These are phyloP conservation scores for Oryzias celebensis DNA, from an alignment of 2,113 vertebrate species.

Conservation along the genomic window DNA sequence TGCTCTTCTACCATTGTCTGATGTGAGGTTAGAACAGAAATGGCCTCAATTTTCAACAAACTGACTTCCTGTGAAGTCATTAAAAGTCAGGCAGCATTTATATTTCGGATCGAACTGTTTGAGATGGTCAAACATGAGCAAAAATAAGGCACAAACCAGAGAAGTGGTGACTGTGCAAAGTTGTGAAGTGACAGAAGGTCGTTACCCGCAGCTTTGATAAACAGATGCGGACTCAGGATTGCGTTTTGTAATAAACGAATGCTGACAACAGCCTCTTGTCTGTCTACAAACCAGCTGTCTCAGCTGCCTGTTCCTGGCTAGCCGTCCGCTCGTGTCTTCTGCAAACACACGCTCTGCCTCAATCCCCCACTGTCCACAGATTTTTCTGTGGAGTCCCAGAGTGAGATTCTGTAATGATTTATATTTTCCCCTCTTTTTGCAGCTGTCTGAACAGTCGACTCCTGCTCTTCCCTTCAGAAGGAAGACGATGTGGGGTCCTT, in stretches of 20 bases:
- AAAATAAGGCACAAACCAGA: neutral
- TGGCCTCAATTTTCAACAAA: too few species aligned
- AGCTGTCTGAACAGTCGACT: conserved; percentile 44
- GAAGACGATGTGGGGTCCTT: neutral
- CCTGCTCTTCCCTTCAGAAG: conserved; percentile 10
- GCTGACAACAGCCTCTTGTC: conserved; percentile 43
- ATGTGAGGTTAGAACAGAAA: too few species aligned
- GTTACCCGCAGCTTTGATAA: conserved; percentile 15
- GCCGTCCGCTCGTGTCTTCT: conserved; percentile 33
- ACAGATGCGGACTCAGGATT: conserved; percentile 45
- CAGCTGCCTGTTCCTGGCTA: conserved; percentile 30
- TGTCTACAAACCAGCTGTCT: conserved; percentile 53
- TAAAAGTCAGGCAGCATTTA: too few species aligned
- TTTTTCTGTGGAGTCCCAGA: conserved; percentile 13
- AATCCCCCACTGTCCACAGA: conserved; percentile 22
- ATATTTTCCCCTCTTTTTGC: conserved; percentile 37
- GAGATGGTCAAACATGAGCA: neutral
- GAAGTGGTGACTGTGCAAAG: conserved; percentile 16
- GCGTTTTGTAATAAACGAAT: conserved; percentile 15
- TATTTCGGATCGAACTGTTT: too few species aligned
- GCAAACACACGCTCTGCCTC: conserved; percentile 20
- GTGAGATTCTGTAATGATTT: conserved; percentile 52
- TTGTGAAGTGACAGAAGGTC: conserved; percentile 9
- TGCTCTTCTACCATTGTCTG: too few species aligned
- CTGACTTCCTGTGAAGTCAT: too few species aligned